Base-by-base conservation (phyloP, 1,140 invertebrate genomes). In the Dendroctonus valens region DNA sequence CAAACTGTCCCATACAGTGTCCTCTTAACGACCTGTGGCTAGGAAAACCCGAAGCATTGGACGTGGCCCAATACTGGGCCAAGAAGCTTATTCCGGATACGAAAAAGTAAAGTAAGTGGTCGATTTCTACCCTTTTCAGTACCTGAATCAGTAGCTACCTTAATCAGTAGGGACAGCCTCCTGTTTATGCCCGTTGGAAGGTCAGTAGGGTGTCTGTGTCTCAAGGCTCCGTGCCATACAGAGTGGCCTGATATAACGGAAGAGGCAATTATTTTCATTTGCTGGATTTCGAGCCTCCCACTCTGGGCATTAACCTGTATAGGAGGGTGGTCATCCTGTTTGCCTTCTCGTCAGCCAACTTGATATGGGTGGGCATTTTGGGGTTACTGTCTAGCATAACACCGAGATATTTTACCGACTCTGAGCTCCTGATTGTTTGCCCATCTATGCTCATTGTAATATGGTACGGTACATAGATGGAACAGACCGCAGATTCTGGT, bases 131-230 rank as follows among this genome's bases (percentile, higher is more conserved):
- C 71, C 12, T 68, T 63, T 0, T 55, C 57, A 0, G 69, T 72
- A 0, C 71, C 59, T 0, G 72, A 74, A 37, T 72, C 53, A 44
- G 64, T 71, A n/a, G n/a, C n/a, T n/a, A n/a, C n/a, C n/a, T n/a
- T n/a, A n/a, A n/a, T n/a, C 1, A 67, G 68, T 7, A 49, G n/a
- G 5, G n/a, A n/a, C n/a, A n/a, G n/a, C n/a, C n/a, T n/a, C n/a
- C n/a, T n/a, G n/a, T n/a, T n/a, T n/a, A n/a, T n/a, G n/a, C n/a
- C n/a, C n/a, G n/a, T n/a, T n/a, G n/a, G n/a, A n/a, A n/a, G n/a
- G n/a, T n/a, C n/a, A n/a, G n/a, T n/a, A n/a, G n/a, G n/a, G n/a
- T n/a, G n/a, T n/a, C n/a, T n/a, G n/a, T n/a, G n/a, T n/a, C n/a
- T n/a, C n/a, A n/a, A 38, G 44, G 6, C 66, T 41, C 41, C 59